phyloP scores from a whole-genome alignment of 2,888 invertebrate genomes.

The Theretra japonica region DNA sequence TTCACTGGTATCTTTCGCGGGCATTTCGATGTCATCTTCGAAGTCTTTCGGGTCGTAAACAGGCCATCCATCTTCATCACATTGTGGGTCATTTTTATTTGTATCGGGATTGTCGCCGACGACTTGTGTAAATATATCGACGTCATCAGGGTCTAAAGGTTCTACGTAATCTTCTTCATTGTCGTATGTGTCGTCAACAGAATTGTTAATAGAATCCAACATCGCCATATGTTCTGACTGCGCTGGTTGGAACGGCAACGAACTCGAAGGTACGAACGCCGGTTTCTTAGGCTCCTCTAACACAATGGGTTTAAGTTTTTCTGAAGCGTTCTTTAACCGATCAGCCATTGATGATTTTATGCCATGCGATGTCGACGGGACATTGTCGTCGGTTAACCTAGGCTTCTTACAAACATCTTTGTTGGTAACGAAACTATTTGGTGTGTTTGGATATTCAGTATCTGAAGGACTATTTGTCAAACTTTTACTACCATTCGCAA shows the following conservation, averaged over 20 bases:
- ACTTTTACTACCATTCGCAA: slow-evolving; percentile 50
- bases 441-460: slow-evolving; percentile 47
- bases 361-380: slow-evolving; percentile 54
- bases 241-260: slow-evolving; percentile 73
- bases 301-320: slow-evolving; percentile 66
- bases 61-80: slow-evolving; percentile 85
- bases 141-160: slow-evolving; percentile 61
- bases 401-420: slow-evolving; percentile 76
- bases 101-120: slow-evolving; percentile 49
- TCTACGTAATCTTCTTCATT: slow-evolving; percentile 57
- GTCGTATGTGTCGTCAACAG: slow-evolving; percentile 37
- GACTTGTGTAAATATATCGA: slow-evolving; percentile 51
- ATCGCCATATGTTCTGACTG: slow-evolving; percentile 51
- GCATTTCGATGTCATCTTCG: slow-evolving; percentile 60
- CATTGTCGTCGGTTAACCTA: slow-evolving; percentile 54
- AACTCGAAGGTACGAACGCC: slow-evolving; percentile 64
- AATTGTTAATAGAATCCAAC: slow-evolving; percentile 1
- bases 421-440: slow-evolving; percentile 52
- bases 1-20: slow-evolving; percentile 48
- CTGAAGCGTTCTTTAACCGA: slow-evolving; percentile 66
- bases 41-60: slow-evolving; percentile 80
- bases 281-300: slow-evolving; percentile 54
- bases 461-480: slow-evolving; percentile 54
- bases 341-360: slow-evolving; percentile 70
- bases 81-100: slow-evolving; percentile 55